Evolutionary conservation across 1,140 invertebrate species (phyloP), one percentile per base, ranked within the genome.

Genomic region (Brevipalpus yothersi): DNA sequence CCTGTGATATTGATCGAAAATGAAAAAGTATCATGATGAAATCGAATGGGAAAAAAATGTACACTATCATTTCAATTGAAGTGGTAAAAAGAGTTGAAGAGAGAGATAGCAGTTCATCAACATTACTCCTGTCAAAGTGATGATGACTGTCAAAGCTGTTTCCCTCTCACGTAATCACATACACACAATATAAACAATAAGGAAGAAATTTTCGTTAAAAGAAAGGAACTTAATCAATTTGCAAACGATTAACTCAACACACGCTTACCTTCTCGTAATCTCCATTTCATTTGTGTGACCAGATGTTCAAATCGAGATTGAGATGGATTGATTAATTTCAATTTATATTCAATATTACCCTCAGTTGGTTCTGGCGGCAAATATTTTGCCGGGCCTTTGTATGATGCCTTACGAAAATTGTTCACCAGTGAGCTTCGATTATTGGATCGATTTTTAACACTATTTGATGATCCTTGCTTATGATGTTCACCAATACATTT

Each of bases 261-360:
- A 2, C 21, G 41, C 53, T 58, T 60, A 66, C 65, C 88, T 72
- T 86, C 82, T 60, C 82, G 79, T 47, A 94, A 78, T 65, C 86
- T 77, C 64, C 86, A 82, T 69, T 80, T 79, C 10, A 97, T 69
- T 64, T 80, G 77, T 62, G 77, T 80, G 57, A 81, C 72, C n/a
- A 92, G 70, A 58, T 86, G 73, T 63, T 90, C 84, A 73, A 82
- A 86, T 66, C 91, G 84, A 67, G 83, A 80, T 65, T 83, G 81
- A 43, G 77, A 83, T 5, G 92, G 91, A 70, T 86, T 87, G 0
- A 95, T 82, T 47, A 94, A 73, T 43, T 91, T 91, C 53, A 93
- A 70, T 72, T 93, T 93, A 69, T 93, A 93, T 71, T 93, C 88
- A 41, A 92, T 79, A 72, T 92, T 92, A 9, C 88, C 88, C 60